Conservation (phyloP, 2,113 vertebrate species). For the Nyctibius bracteatus region DNA sequence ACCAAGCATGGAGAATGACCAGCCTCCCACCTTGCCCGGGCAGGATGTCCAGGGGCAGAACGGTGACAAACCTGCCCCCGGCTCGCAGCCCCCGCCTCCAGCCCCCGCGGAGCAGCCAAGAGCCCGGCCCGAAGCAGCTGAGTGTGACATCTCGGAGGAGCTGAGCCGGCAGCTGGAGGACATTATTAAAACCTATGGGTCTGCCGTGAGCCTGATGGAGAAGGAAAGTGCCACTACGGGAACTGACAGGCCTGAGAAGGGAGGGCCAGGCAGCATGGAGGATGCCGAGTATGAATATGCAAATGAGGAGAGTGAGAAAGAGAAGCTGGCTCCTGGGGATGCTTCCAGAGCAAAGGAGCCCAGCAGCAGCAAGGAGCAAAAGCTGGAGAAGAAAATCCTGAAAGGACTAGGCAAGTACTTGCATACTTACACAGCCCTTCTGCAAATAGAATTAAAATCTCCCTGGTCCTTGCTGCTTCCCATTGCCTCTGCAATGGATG, state of each 20-base stretch:
- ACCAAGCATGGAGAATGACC: constrained; percentile 78
- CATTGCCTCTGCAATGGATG: not conserved
- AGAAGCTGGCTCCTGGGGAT: constrained; percentile 57
- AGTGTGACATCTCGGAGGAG: constrained; percentile 78
- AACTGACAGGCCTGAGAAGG: constrained; percentile 49
- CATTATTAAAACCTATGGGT: constrained; percentile 84
- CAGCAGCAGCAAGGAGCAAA: constrained; percentile 83
- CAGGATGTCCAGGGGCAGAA: constrained; percentile 47
- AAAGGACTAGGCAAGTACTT: constrained; percentile 83
- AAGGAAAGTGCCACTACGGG: not conserved
- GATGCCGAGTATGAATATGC: constrained; percentile 73
- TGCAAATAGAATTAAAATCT: not conserved
- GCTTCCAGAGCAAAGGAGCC: constrained; percentile 68
- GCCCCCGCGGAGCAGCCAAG: not conserved
- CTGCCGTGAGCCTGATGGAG: constrained; percentile 59
- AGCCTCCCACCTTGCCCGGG: not conserved
- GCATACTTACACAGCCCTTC: not conserved
- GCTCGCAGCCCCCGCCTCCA: not conserved
- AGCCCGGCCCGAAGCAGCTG: not conserved
- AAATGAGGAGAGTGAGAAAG: constrained; percentile 65
- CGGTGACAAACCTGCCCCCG: not conserved
- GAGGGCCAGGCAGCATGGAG: constrained; percentile 60
- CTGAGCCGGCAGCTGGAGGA: constrained; percentile 83
- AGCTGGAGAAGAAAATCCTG: constrained; percentile 92
- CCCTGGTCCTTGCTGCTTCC: not conserved